These are phyloP conservation scores for Leptura quadrifasciata DNA, from an alignment of 2,888 invertebrate species.

Conservation along the genomic window DNA sequence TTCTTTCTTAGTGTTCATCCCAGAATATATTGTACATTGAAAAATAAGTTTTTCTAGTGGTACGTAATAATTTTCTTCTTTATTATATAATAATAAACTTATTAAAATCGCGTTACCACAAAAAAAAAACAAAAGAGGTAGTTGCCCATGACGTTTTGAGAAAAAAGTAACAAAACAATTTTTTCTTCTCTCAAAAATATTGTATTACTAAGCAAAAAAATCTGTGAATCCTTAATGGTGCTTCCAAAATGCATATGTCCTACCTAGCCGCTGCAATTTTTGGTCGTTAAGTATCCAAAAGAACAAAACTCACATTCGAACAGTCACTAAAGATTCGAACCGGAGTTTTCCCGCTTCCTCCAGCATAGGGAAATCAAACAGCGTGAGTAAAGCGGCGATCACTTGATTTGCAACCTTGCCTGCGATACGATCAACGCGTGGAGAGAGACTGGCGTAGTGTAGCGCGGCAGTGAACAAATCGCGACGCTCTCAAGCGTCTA, in stretches of 20 bases:
- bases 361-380: conserved; percentile 21
- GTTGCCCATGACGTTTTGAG: no score
- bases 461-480: conserved; percentile 65
- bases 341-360: conserved; percentile 25
- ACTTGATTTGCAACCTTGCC: conserved; percentile 48
- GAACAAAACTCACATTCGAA: conserved; percentile 1
- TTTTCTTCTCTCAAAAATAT: no score
- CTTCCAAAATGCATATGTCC: neutral
- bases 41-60: no score
- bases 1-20: no score
- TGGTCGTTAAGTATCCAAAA: conserved; percentile 1
- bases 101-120: no score
- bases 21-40: no score
- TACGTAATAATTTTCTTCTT: no score
- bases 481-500: conserved; percentile 51
- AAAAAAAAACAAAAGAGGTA: no score
- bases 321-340: conserved; percentile 29
- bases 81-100: no score
- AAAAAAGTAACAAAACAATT: no score
- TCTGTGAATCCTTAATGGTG: neutral
- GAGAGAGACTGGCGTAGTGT: conserved; percentile 74
- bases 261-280: neutral
- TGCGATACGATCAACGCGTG: conserved; percentile 66
- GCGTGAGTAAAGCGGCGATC: conserved; percentile 49
- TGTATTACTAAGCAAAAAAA: neutral